Evolutionary conservation across 2,888 invertebrate species (phyloP), one percentile per base, ranked within the genome.

Genomic region (Tenthredo livida): DNA sequence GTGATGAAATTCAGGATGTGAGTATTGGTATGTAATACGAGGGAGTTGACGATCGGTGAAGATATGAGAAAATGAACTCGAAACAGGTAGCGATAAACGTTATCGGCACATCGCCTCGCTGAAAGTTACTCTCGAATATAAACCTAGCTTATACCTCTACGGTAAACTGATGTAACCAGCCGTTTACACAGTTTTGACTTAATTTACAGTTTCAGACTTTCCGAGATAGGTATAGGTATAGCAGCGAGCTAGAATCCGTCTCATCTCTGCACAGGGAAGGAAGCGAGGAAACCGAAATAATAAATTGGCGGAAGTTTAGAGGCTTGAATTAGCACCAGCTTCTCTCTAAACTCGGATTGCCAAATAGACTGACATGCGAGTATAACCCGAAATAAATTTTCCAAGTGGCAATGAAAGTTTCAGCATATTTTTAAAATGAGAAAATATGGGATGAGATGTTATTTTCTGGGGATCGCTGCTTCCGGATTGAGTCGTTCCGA

Each of bases 131-230:
- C 25, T 61, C 9, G 1, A 61, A 61, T 25, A 25, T 33, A 33
- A 1, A 67, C 6, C 6, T 67, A 33, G 4, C n/a, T n/a, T n/a
- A n/a, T n/a, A 33, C 29, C 12, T 67, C 2, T 33, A 67, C 12
- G 29, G 17, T 33, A 1, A 67, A 67, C 67, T 67, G 9, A 6
- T 25, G n/a, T 61, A 67, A 67, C 67, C 67, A 67, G 33, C 33
- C 33, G 33, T 25, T 61, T 33, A 29, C 67, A 29, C 33, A 67
- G 73, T 73, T 73, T 25, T 29, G 43, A 12, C 73, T 73, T 43
- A 77, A 77, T 77, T 77, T 77, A 77, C 54, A 77, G 77, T 47
- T 33, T 1, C 33, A 29, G 33, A 50, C 25, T 77, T 77, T 47
- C 50, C 33, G 17, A 54, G 77, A 54, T 77, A 29, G 17, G n/a